Base-by-base conservation (phyloP, 37 sponge, comb jelly and placozoan species). In the Oopsacas minuta region DNA sequence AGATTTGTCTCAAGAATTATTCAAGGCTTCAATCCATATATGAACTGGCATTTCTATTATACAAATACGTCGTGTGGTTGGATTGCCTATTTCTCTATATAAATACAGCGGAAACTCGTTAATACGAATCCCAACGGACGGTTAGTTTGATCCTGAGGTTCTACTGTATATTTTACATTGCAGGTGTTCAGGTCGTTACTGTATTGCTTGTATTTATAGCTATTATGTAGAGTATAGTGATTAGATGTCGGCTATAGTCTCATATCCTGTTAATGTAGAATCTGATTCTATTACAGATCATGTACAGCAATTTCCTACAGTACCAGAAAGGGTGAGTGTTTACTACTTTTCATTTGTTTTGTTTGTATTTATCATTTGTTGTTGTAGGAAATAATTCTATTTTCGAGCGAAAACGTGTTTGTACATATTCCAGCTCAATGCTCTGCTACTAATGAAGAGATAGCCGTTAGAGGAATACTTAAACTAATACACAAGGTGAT, bases 361-460 rank as follows among this genome's bases (percentile, higher is more conserved):
- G 30, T 10, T 61, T n/a, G 75, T 61, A 20, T 10, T 3, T 61
- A 32, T 25, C 22, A 5, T 61, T 12, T 25, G 75, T n/a, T 46
- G 51, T 61, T 61, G 75, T 61, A 61, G 75, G 75, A 61, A 34
- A 61, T 61, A 3, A 32, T 3, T 61, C 28, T 61, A 5, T 61
- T 61, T 61, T 61, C 75, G 28, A 61, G 30, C 22, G 75, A 12
- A 5, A 61, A 10, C 22, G 75, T 61, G 30, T 61, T 61, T 61
- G 32, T 61, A 61, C 75, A 61, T 34, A 61, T 61, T 61, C 75
- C 75, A 25, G 75, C 75, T 3, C 75, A 61, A 12, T 61, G 28
- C 28, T 61, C 75, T 61, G 75, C 75, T 61, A 61, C 75, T n/a
- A 61, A 61, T 3, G 75, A 61, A 61, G 75, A 61, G 75, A 61